These are phyloP conservation scores for Drosophila macrothrix DNA, from an alignment of 2,888 invertebrate species.

Conservation along the genomic window DNA sequence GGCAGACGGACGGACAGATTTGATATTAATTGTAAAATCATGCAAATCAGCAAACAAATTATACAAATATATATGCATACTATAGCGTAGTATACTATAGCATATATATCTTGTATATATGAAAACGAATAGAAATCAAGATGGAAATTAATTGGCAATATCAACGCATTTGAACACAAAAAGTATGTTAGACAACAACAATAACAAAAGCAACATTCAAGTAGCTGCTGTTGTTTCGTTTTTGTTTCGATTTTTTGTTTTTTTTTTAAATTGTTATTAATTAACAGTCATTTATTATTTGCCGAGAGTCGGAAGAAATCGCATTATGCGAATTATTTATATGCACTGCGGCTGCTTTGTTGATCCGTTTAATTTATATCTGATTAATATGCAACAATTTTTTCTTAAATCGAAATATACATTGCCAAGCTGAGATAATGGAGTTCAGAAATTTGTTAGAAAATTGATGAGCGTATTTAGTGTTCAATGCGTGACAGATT, in stretches of 20 bases:
- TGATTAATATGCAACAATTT: constrained; percentile 70
- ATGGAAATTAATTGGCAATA: constrained; percentile 74
- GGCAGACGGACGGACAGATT: constrained; percentile 20
- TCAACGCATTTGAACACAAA: constrained; percentile 74
- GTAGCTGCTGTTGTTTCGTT: constrained; percentile 44
- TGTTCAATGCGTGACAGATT: constrained; percentile 40
- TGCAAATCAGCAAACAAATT: constrained; percentile 67
- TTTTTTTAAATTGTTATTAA: constrained; percentile 72
- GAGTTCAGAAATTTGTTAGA: constrained; percentile 20
- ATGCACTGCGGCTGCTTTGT: constrained; percentile 62
- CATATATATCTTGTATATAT: constrained; percentile 15
- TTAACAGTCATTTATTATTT: constrained; percentile 73
- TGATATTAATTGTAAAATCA: constrained; percentile 78
- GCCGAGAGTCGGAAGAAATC: constrained; percentile 58
- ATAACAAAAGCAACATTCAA: constrained; percentile 3
- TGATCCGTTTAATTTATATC: constrained; percentile 59
- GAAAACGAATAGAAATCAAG: constrained; percentile 54
- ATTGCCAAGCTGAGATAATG: constrained; percentile 40
- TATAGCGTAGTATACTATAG: background rate
- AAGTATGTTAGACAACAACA: constrained; percentile 55
- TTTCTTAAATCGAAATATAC: constrained; percentile 42
- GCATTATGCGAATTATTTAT: constrained; percentile 37
- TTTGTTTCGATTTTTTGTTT: constrained; percentile 1
- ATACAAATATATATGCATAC: constrained; percentile 28
- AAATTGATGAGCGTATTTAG: constrained; percentile 54